These are phyloP conservation scores for Rhynchotus rufescens DNA, from an alignment of 2,797 vertebrate genomes.

Conservation along the genomic window DNA sequence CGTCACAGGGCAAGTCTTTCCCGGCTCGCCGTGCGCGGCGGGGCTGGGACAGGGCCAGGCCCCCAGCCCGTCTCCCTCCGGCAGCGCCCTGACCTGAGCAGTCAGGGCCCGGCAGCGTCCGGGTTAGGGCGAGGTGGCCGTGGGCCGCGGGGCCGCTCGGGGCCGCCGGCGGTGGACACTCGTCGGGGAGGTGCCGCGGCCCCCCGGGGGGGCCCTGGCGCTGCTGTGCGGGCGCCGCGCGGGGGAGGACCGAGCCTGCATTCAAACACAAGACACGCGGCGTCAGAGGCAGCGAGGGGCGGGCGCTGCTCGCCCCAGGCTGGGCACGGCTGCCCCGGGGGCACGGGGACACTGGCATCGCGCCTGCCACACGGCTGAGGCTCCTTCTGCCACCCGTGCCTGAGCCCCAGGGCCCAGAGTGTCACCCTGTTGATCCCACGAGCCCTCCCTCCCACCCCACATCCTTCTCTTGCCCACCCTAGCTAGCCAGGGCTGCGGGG, in stretches of 20 bases:
- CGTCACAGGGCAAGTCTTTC: background rate
- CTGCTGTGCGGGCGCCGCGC: conserved; percentile 84
- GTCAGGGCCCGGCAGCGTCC: conserved; percentile 73
- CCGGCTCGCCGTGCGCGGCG: accelerated
- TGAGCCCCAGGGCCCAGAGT: background rate
- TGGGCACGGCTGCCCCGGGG: too few relatives aligned
- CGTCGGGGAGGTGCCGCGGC: conserved; percentile 51
- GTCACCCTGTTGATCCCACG: background rate
- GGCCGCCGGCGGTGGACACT: conserved; percentile 58
- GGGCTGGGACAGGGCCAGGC: background rate
- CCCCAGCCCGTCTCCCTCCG: background rate
- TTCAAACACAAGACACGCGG: conserved; percentile 73
- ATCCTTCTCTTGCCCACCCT: background rate
- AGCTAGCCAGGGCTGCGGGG: background rate
- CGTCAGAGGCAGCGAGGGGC: conserved; percentile 9
- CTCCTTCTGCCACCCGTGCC: background rate
- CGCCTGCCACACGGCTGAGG: too few relatives aligned
- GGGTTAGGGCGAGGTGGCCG: conserved; percentile 74
- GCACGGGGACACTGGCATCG: background rate
- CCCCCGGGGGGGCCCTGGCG: conserved; percentile 86
- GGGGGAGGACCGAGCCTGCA: conserved; percentile 87
- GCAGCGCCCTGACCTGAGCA: conserved; percentile 79
- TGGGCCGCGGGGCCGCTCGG: conserved; percentile 27
- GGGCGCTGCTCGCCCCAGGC: background rate
- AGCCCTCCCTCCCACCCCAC: background rate